phyloP scores from a whole-genome alignment of 2,888 invertebrate genomes.

The Caenorhabditis panamensis region DNA sequence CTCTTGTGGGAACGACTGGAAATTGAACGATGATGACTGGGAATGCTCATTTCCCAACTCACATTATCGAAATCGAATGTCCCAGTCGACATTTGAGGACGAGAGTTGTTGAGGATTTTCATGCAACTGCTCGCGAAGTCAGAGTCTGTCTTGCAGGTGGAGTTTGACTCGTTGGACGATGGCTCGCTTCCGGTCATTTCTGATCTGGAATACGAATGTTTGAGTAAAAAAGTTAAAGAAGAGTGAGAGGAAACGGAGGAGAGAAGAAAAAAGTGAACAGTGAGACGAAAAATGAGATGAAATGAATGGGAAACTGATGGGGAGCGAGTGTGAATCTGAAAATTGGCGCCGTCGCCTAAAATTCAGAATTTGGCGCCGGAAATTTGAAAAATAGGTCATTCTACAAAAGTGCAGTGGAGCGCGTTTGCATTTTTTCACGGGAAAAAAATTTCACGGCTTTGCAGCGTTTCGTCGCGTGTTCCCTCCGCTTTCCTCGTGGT shows the following conservation, averaged over 20 bases:
- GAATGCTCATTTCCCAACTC: too few relatives aligned
- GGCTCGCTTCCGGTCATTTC: constrained; percentile 47
- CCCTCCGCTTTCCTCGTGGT: background rate
- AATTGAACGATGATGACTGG: background rate
- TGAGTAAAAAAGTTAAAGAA: background rate
- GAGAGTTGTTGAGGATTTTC: constrained; percentile 1
- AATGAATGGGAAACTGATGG: background rate
- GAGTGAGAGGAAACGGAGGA: background rate
- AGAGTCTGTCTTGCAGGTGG: background rate
- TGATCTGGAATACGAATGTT: constrained; percentile 42
- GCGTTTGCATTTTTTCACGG: background rate
- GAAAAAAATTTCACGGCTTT: background rate
- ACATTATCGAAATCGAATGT: constrained; percentile 6
- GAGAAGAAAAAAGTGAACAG: background rate
- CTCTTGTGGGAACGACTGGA: constrained; percentile 4
- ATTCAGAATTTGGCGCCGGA: constrained; percentile 3
- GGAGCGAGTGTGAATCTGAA: background rate
- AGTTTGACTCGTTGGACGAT: constrained; percentile 11
- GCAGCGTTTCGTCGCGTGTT: background rate
- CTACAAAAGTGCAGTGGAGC: constrained; percentile 2
- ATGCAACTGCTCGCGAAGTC: background rate
- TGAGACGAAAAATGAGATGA: too few relatives aligned
- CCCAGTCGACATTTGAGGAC: background rate
- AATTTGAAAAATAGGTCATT: background rate
- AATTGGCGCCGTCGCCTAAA: background rate